Evolutionary conservation across 1,140 invertebrate species (phyloP).

Genomic region (Vollenhovia emeryi): DNA sequence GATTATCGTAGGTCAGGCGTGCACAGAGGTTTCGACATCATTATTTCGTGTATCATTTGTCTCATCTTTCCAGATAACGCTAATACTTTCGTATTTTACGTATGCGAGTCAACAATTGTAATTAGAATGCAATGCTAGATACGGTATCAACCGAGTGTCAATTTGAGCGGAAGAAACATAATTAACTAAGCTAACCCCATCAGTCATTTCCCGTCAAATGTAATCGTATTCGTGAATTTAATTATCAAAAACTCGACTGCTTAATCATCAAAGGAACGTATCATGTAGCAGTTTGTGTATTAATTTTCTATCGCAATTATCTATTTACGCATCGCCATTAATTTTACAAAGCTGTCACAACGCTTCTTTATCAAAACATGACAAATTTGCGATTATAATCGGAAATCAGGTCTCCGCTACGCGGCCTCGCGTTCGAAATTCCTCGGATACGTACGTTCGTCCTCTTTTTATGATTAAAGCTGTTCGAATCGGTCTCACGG

Average conservation of each 20-base stretch:
- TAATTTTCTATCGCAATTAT: background rate
- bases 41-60: conserved; percentile 44
- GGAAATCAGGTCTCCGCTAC: background rate
- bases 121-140: conserved; percentile 26
- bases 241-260: background rate
- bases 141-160: conserved; percentile 18
- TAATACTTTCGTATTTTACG: conserved; percentile 10
- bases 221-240: background rate
- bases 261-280: conserved; percentile 1
- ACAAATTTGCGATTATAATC: background rate
- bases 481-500: background rate
- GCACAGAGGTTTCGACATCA: conserved; percentile 45
- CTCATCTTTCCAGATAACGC: conserved; percentile 31
- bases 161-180: conserved; percentile 11
- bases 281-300: background rate
- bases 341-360: background rate
- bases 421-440: background rate
- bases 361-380: background rate
- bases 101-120: background rate
- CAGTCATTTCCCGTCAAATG: background rate
- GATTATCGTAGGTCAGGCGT: conserved; percentile 65
- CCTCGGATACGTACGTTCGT: background rate
- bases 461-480: background rate
- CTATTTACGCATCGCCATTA: background rate
- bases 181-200: conserved; percentile 1